Evolutionary conservation across 2,797 vertebrate species (phyloP).

Genomic region (Pyrocephalus nanus): DNA sequence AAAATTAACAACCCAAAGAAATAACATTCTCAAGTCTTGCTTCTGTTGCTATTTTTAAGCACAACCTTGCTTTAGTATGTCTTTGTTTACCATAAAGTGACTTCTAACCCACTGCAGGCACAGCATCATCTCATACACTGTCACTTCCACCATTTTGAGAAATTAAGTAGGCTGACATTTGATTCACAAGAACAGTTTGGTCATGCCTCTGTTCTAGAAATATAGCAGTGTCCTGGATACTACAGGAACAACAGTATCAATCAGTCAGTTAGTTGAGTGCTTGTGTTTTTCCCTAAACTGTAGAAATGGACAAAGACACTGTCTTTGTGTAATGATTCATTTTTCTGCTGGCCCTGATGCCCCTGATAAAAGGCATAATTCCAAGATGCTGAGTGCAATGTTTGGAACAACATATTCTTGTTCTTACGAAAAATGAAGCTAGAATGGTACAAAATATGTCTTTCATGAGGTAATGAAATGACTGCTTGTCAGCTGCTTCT

Average conservation of each 20-base stretch:
- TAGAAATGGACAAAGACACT: neutral
- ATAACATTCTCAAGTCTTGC: neutral
- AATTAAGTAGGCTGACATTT: neutral
- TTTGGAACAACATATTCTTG: conserved; percentile 16
- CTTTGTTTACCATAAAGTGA: neutral
- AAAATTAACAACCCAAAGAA: neutral
- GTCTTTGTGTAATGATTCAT: neutral
- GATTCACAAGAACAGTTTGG: neutral
- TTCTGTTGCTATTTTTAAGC: neutral
- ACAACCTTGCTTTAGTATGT: neutral
- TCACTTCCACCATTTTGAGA: neutral
- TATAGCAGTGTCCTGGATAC: neutral
- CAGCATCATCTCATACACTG: neutral
- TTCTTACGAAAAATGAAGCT: neutral
- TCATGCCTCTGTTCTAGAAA: neutral
- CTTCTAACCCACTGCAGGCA: neutral
- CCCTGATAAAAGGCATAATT: neutral
- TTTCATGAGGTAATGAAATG: conserved; percentile 8
- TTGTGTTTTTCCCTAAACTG: neutral
- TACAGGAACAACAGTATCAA: neutral
- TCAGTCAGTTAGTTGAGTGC: neutral
- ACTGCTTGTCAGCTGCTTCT: conserved; percentile 4
- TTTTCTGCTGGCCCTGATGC: neutral
- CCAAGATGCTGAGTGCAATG: neutral
- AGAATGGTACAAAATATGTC: neutral